Base-by-base conservation (phyloP, 2,113 vertebrate genomes). In the Limanda limanda region DNA sequence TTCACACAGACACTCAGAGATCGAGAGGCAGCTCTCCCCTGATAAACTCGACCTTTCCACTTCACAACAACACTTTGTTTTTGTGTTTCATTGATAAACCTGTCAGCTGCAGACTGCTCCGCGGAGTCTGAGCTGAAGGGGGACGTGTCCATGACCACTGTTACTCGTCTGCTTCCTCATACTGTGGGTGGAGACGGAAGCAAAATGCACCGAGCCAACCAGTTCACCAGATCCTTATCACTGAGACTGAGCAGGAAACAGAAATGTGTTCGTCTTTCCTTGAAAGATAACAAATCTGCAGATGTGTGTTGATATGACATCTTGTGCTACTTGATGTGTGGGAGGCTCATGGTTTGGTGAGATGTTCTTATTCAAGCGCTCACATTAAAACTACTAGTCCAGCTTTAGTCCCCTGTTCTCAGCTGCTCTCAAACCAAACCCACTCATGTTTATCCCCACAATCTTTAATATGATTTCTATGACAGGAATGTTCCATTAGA, bases 41-140 rank as follows among this genome's bases (percentile, higher is more conserved):
- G 4, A 5, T 27, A 63, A 37, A 35, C 5, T 0, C 5, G 24
- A 71, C 52, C 37, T 83, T 74, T 63, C 12, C 42, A 47, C 48
- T 25, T 15, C 5, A 77, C 11, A n/a, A 27, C 10, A 25, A 25
- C 13, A 47, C 2, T 5, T 23, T 63, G 84, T 76, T 57, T 72
- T 4, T 31, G 31, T 5, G 31, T 31, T 31, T 31, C 31, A 14
- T 23, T 31, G 21, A 11, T 13, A 78, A 66, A 78, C 51, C 76
- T 20, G 35, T 54, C 45, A 57, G 13, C 55, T 2, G 13, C 70
- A 45, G 54, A 54, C 27, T 0, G 13, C 20, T 9, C 14, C 1
- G 25, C 45, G 35, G 20, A 0, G 15, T 47, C 67, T 11, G 5
- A 20, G 58, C 51, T 52, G 7, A 52, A 52, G 20, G 48, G 7